phyloP scores from a whole-genome alignment of 2,888 invertebrate genomes.

The Mythimna albipuncta region DNA sequence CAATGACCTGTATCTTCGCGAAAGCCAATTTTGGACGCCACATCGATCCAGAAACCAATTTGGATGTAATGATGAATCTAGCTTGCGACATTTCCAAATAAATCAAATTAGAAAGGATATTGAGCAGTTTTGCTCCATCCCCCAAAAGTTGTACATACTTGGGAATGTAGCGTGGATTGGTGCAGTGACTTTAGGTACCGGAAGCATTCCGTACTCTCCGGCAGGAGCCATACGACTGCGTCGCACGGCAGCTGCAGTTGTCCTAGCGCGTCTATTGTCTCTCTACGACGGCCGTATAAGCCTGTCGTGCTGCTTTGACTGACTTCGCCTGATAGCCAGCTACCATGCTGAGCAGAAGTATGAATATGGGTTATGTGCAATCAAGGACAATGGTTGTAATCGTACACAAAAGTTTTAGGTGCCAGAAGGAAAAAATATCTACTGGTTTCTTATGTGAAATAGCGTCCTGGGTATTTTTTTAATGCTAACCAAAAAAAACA shows the following conservation, averaged over 20 bases:
- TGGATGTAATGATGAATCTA: conserved; percentile 39
- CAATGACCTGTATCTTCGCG: conserved; percentile 27
- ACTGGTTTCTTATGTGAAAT: neutral
- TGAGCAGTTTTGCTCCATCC: conserved; percentile 49
- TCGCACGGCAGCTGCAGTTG: conserved; percentile 46
- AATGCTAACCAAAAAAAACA: no score
- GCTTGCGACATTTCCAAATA: conserved; percentile 29
- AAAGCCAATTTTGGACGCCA: conserved; percentile 30
- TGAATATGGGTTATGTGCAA: conserved; percentile 44
- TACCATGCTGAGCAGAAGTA: conserved; percentile 46
- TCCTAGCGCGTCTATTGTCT: conserved; percentile 39
- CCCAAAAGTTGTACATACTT: conserved; percentile 48
- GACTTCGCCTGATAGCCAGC: conserved; percentile 41
- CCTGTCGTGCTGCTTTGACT: conserved; percentile 44
- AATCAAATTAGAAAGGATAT: conserved; percentile 36
- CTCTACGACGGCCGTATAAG: conserved; percentile 35
- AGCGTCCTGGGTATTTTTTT: neutral
- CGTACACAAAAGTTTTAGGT: neutral
- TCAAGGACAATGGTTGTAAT: conserved; percentile 19
- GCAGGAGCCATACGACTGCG: conserved; percentile 44
- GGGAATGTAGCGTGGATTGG: conserved; percentile 28
- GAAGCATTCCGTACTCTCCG: conserved; percentile 50
- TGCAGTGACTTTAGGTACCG: conserved; percentile 46
- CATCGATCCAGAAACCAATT: conserved; percentile 39
- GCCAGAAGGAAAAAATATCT: neutral